Base-by-base conservation (phyloP, 2,113 vertebrate species). In the Girardinichthys multiradiatus region DNA sequence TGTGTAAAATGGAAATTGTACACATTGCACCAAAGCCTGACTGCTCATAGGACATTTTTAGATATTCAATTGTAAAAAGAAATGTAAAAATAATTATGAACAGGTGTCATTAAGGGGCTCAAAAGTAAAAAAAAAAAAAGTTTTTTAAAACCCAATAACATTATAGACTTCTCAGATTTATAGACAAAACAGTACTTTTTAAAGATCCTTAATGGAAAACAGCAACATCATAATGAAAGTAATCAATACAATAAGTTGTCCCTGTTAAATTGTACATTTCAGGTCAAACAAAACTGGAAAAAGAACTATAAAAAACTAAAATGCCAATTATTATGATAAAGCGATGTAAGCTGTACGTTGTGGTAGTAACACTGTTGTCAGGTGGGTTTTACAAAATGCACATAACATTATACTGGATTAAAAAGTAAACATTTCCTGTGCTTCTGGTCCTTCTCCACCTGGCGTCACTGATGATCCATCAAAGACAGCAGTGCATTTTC, bases 401-500 rank as follows among this genome's bases (percentile, higher is more conserved):
- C 48, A 51, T 48, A 21, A 42, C 39, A 42, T 19, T 19, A 45
- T 45, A 45, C 17, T 54, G 2, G 7, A 21, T 24, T 51, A 8
- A 51, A n/a, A 2, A n/a, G 48, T 51, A 51, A 51, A 51, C 7
- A 21, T n/a, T 39, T 39, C 6, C 11, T 51, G 8, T 2, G 35
- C 4, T 1, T 67, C 0, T 1, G 11, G 1, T 9, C 1, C 0
- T 61, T 68, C 0, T 35, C 91, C 94, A 86, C 90, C 0, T 77
- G 73, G 80, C 79, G 90, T 87, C 91, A 54, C 85, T 92, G 84
- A 86, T 89, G 87, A 74, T 91, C 90, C 85, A 90, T 76, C 61
- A 62, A 79, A 89, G 64, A 30, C 26, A 69, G 57, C 33, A 1
- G 28, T 24, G 6, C 30, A 60, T 4, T 24, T 13, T 51, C 30